A percentile compares a stretch with the other conserved stretches of the same genome.
phyloP scores from a whole-genome alignment of 2,888 invertebrate genomes.

The Napeogenes inachia region DNA sequence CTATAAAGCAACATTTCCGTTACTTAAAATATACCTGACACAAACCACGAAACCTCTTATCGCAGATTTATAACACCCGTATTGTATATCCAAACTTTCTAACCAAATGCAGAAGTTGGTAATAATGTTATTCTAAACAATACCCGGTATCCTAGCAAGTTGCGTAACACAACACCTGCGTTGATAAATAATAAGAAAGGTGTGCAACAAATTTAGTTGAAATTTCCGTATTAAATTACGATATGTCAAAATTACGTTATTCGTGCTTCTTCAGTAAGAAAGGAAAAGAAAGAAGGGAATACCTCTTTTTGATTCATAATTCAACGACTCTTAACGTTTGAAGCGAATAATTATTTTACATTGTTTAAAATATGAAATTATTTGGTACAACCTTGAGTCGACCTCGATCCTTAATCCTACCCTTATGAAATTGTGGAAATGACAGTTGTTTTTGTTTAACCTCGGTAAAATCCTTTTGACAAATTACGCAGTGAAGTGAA shows the following conservation, averaged over 20 bases:
- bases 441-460: conserved; percentile 2
- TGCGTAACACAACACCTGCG: conserved; percentile 32
- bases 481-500: too few relatives aligned
- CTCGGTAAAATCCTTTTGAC: too few relatives aligned
- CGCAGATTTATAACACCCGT: not conserved
- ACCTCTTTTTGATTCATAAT: too few relatives aligned
- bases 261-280: too few relatives aligned
- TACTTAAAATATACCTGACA: not conserved
- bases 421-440: conserved; percentile 12
- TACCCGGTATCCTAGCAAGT: conserved; percentile 15
- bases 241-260: too few relatives aligned
- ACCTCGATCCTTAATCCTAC: conserved; percentile 16
- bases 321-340: too few relatives aligned
- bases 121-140: not conserved
- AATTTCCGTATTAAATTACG: too few relatives aligned
- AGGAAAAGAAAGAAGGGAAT: too few relatives aligned
- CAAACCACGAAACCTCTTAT: not conserved
- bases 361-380: conserved; percentile 36
- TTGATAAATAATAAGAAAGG: conserved; percentile 32
- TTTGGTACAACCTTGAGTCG: conserved; percentile 2
- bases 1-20: too few relatives aligned
- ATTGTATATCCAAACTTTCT: conserved; percentile 3
- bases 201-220: conserved; percentile 14
- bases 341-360: too few relatives aligned
- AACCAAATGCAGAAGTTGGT: not conserved